Conservation (phyloP, 2,888 invertebrate genomes). For the Muschampia plurimacula region DNA sequence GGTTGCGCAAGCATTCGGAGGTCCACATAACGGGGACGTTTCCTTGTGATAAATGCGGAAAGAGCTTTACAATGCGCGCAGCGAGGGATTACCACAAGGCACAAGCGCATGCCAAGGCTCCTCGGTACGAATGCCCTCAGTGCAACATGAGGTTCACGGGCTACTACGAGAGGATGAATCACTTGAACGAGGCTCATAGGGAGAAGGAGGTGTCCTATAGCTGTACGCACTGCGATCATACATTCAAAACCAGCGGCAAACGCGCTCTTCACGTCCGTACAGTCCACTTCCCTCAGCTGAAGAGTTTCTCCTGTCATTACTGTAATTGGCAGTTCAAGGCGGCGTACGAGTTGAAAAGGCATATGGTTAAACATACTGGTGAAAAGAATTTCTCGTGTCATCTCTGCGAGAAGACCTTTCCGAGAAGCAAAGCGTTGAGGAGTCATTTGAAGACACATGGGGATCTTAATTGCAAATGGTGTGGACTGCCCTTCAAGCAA, state of each 20-base stretch:
- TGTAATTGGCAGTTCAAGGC: conserved; percentile 76
- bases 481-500: conserved; percentile 60
- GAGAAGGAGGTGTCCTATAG: conserved; percentile 69
- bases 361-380: conserved; percentile 71
- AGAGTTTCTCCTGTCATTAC: conserved; percentile 61
- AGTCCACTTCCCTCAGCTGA: conserved; percentile 68
- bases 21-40: conserved; percentile 73
- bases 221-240: conserved; percentile 68
- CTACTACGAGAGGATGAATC: conserved; percentile 74
- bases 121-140: conserved; percentile 75
- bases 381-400: conserved; percentile 68
- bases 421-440: conserved; percentile 63
- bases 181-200: conserved; percentile 71
- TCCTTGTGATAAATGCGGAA: conserved; percentile 71
- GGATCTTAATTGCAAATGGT: conserved; percentile 64
- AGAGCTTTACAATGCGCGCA: conserved; percentile 67
- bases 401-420: conserved; percentile 69
- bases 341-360: conserved; percentile 71
- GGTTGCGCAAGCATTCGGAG: conserved; percentile 76
- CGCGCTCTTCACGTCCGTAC: conserved; percentile 67
- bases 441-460: conserved; percentile 71
- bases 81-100: conserved; percentile 75
- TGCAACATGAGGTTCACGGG: conserved; percentile 71
- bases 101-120: conserved; percentile 67
- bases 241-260: conserved; percentile 75